phyloP scores from a whole-genome alignment of 2,113 vertebrate genomes.

The Neodontobutis hainanensis region DNA sequence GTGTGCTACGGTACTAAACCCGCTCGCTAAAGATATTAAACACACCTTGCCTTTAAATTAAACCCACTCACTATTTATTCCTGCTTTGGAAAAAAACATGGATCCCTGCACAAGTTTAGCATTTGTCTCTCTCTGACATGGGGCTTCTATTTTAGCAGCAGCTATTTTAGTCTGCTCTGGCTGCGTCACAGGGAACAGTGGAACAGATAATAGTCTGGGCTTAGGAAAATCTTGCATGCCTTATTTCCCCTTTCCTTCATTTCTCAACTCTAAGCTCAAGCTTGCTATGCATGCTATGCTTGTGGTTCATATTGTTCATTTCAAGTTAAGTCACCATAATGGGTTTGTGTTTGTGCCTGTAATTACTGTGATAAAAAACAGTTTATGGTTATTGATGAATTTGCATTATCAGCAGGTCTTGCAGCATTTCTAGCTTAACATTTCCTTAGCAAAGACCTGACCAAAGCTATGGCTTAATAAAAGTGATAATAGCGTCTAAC shows the following conservation, averaged over 20 bases:
- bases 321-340: not conserved
- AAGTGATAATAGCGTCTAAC: not conserved
- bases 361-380: not conserved
- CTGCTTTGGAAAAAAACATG: not conserved
- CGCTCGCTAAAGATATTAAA: conserved; percentile 7
- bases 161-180: conserved; percentile 62
- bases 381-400: not conserved
- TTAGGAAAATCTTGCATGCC: conserved; percentile 48
- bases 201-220: conserved; percentile 52
- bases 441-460: not conserved
- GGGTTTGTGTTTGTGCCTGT: not conserved
- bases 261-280: conserved; percentile 13
- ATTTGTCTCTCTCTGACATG: conserved; percentile 30
- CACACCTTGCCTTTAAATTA: conserved; percentile 9
- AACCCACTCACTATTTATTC: conserved; percentile 22
- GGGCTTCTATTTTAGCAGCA: conserved; percentile 57
- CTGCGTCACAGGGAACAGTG: conserved; percentile 58
- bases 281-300: not conserved
- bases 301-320: not conserved
- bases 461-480: not conserved
- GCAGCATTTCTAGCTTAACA: not conserved
- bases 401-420: not conserved
- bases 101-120: conserved; percentile 36
- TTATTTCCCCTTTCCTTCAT: conserved; percentile 29
- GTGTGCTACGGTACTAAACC: conserved; percentile 1